These are phyloP conservation scores for Pseudochaenichthys georgianus DNA, from an alignment of 2,797 vertebrate species.

Conservation along the genomic window DNA sequence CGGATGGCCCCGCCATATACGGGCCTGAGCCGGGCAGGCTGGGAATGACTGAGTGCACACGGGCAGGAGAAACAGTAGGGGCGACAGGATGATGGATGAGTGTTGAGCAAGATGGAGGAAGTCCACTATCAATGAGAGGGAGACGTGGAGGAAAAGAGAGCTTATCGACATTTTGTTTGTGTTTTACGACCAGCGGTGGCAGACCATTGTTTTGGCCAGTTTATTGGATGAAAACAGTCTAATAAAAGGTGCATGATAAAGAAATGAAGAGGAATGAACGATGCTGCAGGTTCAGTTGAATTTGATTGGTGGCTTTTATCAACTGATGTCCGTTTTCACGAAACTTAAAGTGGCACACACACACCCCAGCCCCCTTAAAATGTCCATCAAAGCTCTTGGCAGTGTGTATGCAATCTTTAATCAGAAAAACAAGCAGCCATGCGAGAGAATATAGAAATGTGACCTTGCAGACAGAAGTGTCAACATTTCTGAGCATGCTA, in stretches of 20 bases:
- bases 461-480: conserved; percentile 82
- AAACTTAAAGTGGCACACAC: not conserved
- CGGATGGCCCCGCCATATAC: conserved; percentile 78
- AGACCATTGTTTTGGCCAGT: not conserved
- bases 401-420: conserved; percentile 8
- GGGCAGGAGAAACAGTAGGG: conserved; percentile 48
- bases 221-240: conserved; percentile 3
- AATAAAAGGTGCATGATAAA: not conserved
- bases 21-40: conserved; percentile 62
- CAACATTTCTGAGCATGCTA: conserved; percentile 94
- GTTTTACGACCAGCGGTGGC: conserved; percentile 17
- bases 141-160: conserved; percentile 16
- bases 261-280: not conserved
- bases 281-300: conserved; percentile 7
- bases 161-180: conserved; percentile 12
- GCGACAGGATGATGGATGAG: conserved; percentile 74
- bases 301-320: conserved; percentile 3
- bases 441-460: conserved; percentile 65
- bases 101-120: conserved; percentile 57
- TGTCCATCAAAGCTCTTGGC: not conserved
- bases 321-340: not conserved
- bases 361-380: not conserved
- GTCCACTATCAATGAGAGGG: conserved; percentile 33
- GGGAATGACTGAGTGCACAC: conserved; percentile 46
- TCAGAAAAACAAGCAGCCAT: conserved; percentile 50